phyloP scores from a whole-genome alignment of 2,888 invertebrate genomes.

The Pocota personata region DNA sequence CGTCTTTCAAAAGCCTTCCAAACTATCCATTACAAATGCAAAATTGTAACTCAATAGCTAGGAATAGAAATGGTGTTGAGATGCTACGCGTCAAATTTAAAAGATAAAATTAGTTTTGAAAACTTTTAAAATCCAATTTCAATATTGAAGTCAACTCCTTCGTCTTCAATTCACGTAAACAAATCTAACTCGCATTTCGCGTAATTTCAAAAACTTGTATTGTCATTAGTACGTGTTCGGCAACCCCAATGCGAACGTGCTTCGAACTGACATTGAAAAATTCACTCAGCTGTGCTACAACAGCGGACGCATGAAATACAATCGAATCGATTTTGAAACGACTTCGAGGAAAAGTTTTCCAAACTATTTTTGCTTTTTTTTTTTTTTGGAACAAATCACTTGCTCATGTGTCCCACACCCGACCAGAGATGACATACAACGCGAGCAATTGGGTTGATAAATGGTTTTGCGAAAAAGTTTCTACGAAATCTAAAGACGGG shows the following conservation, averaged over 20 bases:
- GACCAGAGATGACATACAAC: constrained; percentile 1
- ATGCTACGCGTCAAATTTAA: not conserved
- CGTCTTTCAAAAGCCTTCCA: too few species aligned
- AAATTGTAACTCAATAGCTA: too few species aligned
- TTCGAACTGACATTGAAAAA: constrained; percentile 24
- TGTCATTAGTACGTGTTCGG: constrained; percentile 45
- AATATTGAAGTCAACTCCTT: constrained; percentile 18
- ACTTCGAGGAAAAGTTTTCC: constrained; percentile 18
- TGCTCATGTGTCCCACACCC: not conserved
- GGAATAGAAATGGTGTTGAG: not conserved
- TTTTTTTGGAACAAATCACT: not conserved
- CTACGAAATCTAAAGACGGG: too few species aligned
- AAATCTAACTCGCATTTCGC: constrained; percentile 22
- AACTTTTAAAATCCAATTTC: constrained; percentile 43
- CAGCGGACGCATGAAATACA: not conserved
- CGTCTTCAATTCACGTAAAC: constrained; percentile 8
- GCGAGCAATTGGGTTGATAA: constrained; percentile 43
- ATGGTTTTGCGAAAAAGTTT: constrained; percentile 24
- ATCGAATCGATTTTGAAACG: constrained; percentile 29
- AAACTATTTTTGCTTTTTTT: constrained; percentile 6
- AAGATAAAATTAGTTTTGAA: too few species aligned
- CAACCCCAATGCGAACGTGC: constrained; percentile 3
- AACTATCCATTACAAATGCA: too few species aligned
- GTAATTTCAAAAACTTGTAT: constrained; percentile 22
- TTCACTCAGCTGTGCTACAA: not conserved